Evolutionary conservation across 1,140 invertebrate species (phyloP).

Genomic region (Zaprionus ornatus): DNA sequence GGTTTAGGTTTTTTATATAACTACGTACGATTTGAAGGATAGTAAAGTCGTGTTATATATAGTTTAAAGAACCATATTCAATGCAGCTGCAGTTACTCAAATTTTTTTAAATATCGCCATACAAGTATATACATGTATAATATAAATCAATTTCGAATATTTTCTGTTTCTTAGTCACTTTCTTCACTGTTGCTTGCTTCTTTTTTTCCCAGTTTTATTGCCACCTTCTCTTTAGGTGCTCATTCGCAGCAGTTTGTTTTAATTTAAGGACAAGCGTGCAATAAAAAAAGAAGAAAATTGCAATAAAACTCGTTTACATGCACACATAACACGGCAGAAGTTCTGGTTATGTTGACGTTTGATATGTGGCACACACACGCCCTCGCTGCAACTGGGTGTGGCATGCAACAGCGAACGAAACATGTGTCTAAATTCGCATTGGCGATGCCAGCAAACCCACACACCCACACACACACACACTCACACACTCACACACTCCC

Average conservation of each 20-base stretch:
- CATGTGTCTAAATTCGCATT: slow-evolving; percentile 78
- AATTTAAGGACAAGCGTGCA: slow-evolving; percentile 34
- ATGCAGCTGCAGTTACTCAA: too few species aligned
- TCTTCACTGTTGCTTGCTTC: neutral
- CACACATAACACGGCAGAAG: slow-evolving; percentile 31
- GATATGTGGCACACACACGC: slow-evolving; percentile 60
- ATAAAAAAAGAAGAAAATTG: slow-evolving; percentile 7
- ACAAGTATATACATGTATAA: too few species aligned
- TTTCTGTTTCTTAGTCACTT: too few species aligned
- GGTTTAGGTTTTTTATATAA: too few species aligned
- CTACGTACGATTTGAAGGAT: too few species aligned
- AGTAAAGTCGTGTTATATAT: too few species aligned
- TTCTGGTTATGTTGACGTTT: slow-evolving; percentile 44
- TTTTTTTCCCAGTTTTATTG: neutral
- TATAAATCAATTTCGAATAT: neutral
- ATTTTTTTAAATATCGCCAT: too few species aligned
- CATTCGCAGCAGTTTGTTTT: slow-evolving; percentile 28
- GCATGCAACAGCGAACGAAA: slow-evolving; percentile 43
- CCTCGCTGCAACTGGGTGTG: slow-evolving; percentile 26
- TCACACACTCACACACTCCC: neutral
- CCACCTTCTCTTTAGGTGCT: neutral
- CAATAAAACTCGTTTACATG: slow-evolving; percentile 38
- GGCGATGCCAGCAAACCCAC: slow-evolving; percentile 36
- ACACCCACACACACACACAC: neutral
- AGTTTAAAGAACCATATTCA: too few species aligned